Percentiles rank a stretch among this genome's conserved stretches.
Evolutionary conservation across 2,113 vertebrate genomes (phyloP).

Genomic region (Gorsachius goisagi): DNA sequence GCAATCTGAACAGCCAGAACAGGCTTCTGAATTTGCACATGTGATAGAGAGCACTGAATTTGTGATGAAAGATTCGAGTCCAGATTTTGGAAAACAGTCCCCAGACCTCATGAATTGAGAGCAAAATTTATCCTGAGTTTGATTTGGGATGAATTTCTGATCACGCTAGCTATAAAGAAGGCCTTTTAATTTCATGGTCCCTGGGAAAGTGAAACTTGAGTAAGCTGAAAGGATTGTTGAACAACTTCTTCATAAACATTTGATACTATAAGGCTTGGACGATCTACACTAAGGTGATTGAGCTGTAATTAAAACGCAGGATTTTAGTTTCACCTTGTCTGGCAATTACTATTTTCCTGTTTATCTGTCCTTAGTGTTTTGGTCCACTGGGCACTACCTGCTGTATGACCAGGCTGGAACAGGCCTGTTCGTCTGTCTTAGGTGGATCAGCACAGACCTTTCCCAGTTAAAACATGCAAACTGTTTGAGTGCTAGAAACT

Average conservation of each 20-base stretch:
- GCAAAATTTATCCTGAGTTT: neutral
- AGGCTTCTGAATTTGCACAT: neutral
- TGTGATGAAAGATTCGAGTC: neutral
- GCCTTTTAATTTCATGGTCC: neutral
- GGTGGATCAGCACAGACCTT: neutral
- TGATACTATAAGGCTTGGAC: neutral
- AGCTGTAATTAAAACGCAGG: neutral
- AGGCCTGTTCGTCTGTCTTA: neutral
- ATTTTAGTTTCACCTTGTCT: neutral
- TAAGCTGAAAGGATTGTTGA: neutral
- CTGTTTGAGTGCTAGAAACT: neutral
- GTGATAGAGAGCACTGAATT: neutral
- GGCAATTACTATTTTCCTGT: neutral
- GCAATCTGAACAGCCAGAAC: neutral
- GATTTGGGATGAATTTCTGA: constrained; percentile 6
- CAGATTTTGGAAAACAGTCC: neutral
- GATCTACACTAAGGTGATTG: neutral
- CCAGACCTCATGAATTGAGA: neutral
- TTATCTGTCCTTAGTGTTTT: neutral
- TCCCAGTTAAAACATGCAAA: neutral
- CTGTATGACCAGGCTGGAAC: neutral
- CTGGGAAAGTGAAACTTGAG: constrained; percentile 1
- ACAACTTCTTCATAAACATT: neutral
- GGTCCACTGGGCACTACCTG: neutral
- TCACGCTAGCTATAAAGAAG: neutral